Evolutionary conservation across 2,113 vertebrate genomes (phyloP).

Genomic region (Psophia crepitans): DNA sequence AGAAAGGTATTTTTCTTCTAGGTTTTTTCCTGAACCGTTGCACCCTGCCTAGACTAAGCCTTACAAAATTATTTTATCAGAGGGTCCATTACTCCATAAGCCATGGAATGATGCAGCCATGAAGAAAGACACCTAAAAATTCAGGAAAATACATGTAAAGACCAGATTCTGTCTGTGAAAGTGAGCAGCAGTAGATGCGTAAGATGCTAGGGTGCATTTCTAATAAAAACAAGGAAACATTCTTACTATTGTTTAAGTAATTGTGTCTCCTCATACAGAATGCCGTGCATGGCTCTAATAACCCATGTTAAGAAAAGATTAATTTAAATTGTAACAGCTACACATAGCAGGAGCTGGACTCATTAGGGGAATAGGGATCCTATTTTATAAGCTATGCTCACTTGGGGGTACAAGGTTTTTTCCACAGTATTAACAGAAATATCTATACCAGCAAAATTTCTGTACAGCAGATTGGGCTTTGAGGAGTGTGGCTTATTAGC

Average conservation of each 20-base stretch:
- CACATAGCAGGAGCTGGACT: not conserved
- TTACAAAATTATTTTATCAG: not conserved
- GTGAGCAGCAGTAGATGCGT: not conserved
- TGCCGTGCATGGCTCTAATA: not conserved
- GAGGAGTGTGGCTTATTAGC: not conserved
- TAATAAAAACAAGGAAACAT: not conserved
- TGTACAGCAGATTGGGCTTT: not conserved
- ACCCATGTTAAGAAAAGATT: not conserved
- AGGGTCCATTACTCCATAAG: not conserved
- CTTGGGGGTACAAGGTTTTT: not conserved
- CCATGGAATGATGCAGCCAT: not conserved
- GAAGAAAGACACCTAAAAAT: not conserved
- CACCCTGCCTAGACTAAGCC: not conserved
- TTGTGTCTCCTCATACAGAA: not conserved
- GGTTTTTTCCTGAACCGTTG: not conserved
- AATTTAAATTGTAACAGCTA: not conserved
- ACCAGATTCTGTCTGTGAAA: not conserved
- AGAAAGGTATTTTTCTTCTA: not conserved
- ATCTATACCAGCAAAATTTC: not conserved
- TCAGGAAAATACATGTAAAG: not conserved
- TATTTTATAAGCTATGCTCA: not conserved
- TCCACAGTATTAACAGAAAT: not conserved
- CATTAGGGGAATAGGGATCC: not conserved
- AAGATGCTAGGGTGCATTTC: not conserved
- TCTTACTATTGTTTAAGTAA: not conserved